Percentiles rank a stretch among this genome's conserved stretches.
phyloP scores from a whole-genome alignment of 2,888 invertebrate genomes.

The Charanyca ferruginea region DNA sequence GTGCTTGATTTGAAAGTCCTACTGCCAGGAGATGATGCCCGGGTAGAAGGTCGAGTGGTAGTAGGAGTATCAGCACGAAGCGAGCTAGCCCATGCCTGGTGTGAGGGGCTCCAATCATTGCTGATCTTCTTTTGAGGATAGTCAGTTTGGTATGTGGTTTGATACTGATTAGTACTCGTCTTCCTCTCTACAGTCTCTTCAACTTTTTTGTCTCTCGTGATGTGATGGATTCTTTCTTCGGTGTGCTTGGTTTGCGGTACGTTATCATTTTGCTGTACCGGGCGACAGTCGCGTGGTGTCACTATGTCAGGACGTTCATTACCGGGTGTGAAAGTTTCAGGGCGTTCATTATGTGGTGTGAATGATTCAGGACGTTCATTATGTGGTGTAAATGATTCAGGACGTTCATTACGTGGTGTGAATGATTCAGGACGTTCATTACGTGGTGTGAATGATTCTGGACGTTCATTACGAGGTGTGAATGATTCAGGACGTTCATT shows the following conservation, averaged over 20 bases:
- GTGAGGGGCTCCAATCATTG: constrained; percentile 93
- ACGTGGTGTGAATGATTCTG: constrained; percentile 2
- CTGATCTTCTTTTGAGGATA: constrained; percentile 91
- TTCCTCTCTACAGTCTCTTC: constrained; percentile 78
- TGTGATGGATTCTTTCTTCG: constrained; percentile 71
- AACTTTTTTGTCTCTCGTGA: constrained; percentile 72
- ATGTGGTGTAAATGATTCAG: neutral
- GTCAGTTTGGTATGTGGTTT: constrained; percentile 92
- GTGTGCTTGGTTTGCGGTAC: constrained; percentile 66
- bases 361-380: constrained; percentile 48
- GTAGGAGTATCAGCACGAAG: constrained; percentile 93
- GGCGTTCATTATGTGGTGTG: constrained; percentile 35
- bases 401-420: neutral
- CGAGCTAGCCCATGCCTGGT: constrained; percentile 94
- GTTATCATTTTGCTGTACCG: constrained; percentile 59
- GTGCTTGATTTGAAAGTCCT: constrained; percentile 89
- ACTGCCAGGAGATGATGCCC: constrained; percentile 91
- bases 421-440: constrained; percentile 1
- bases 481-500: constrained; percentile 30
- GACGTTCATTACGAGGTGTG: constrained; percentile 39
- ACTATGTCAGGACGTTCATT: constrained; percentile 55
- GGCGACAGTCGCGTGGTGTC: constrained; percentile 21
- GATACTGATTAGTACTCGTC: constrained; percentile 86
- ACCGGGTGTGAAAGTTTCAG: constrained; percentile 2
- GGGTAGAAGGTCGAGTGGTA: constrained; percentile 84